Evolutionary conservation across 2,113 vertebrate species (phyloP), one percentile per base, ranked within the genome.

Genomic region (Zingel zingel): DNA sequence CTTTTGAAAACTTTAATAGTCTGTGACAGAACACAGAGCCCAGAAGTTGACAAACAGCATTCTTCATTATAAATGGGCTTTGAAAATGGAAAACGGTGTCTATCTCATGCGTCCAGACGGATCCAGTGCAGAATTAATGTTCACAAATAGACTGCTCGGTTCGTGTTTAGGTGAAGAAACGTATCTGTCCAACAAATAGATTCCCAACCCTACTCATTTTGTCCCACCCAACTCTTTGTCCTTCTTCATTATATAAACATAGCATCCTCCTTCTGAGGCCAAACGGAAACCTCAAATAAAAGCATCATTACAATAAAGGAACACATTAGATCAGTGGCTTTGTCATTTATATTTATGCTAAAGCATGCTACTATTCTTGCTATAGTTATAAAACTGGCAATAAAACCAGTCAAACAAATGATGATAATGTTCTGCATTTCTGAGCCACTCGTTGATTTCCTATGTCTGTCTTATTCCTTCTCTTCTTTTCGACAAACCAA

Each of bases 11-110:
- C 56, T 79, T 74, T 50, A 79, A 88, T 65, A 84, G 66, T 75
- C 73, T 53, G 59, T 86, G 80, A 66, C 73, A 74, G 75, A 87
- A 71, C 74, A 87, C 70, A 45, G 58, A 74, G 57, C 76, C 10
- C 79, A 69, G 70, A 82, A 53, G 30, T 57, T 75, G 84, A 72
- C 45, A 84, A 92, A 91, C 72, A 79, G 83, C 56, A 85, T 81
- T 88, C 87, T 90, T 67, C 54, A 87, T 84, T 74, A 87, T 82
- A 83, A 91, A 88, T n/a, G 62, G 70, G 74, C 69, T 86, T 63
- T 86, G 79, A 89, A 90, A 91, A 83, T 59, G 56, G 73, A 59
- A 81, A 88, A 76, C 27, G 1, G 79, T 50, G 64, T 66, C 71
- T 75, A 66, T 79, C 58, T 83, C 47, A 39, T 25, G 18, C 5